A percentile compares a stretch with the other conserved stretches of the same genome.
Evolutionary conservation across 2,113 vertebrate genomes (phyloP).

Genomic region (Arizona elegans): DNA sequence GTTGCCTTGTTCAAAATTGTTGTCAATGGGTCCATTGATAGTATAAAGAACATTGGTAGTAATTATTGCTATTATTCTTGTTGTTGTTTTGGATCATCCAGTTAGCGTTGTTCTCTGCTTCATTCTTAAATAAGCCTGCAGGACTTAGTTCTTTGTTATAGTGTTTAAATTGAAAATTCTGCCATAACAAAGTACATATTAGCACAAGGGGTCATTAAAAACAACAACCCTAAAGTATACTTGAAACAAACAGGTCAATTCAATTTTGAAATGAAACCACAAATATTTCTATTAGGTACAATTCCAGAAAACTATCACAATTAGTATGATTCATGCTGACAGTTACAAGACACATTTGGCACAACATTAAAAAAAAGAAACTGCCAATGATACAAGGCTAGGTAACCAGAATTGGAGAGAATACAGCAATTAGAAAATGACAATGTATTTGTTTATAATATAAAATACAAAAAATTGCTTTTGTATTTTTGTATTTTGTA

Average conservation of each 20-base stretch:
- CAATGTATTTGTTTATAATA: not conserved
- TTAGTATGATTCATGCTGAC: not conserved
- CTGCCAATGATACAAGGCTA: not conserved
- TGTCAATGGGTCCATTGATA: not conserved
- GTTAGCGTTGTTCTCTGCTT: not conserved
- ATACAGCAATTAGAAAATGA: not conserved
- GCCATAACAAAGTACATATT: not conserved
- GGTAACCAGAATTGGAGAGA: not conserved
- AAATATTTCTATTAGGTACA: not conserved
- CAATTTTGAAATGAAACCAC: not conserved
- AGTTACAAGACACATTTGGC: not conserved
- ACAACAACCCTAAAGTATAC: not conserved
- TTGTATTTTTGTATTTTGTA: too few relatives aligned
- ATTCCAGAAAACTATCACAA: not conserved
- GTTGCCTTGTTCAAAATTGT: not conserved
- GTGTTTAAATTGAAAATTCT: not conserved
- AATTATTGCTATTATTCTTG: not conserved
- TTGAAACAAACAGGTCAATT: not conserved
- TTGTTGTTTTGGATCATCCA: not conserved
- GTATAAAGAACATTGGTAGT: not conserved
- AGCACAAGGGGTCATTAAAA: not conserved
- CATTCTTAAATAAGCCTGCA: not conserved
- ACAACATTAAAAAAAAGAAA: not conserved
- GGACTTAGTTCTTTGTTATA: not conserved
- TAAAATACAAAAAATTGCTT: too few relatives aligned